Evolutionary conservation across 2,888 invertebrate genomes (phyloP).

Genomic region (Isotomurus palustris): DNA sequence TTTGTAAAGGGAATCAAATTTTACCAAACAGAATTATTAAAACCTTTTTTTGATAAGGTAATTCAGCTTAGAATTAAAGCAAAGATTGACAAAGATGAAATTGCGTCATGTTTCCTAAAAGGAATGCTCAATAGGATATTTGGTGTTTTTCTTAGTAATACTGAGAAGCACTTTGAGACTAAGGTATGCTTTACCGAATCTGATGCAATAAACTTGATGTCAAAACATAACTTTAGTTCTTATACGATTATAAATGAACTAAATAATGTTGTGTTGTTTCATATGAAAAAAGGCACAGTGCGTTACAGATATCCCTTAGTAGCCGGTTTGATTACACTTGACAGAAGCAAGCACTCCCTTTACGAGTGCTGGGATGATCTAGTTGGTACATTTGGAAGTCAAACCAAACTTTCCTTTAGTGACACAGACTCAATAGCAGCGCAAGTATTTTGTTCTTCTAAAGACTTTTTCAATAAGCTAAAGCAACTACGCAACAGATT

Average conservation of each 20-base stretch:
- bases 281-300: not conserved
- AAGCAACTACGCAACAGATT: too few species aligned
- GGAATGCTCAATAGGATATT: not conserved
- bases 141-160: not conserved
- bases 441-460: too few species aligned
- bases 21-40: not conserved
- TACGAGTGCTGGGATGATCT: too few species aligned
- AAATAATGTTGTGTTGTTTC: not conserved
- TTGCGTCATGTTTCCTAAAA: not conserved
- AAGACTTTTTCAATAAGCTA: too few species aligned
- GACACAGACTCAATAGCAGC: too few species aligned
- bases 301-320: not conserved
- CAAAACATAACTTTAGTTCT: not conserved
- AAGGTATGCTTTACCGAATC: not conserved
- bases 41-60: not conserved
- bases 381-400: too few species aligned
- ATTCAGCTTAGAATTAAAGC: not conserved
- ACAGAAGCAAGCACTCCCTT: too few species aligned
- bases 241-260: not conserved
- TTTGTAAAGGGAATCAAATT: not conserved
- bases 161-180: not conserved
- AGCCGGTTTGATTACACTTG: too few species aligned
- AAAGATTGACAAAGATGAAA: not conserved
- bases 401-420: too few species aligned
- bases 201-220: not conserved